Percentiles rank a stretch among this genome's conserved stretches.
Conservation (phyloP, 1,140 invertebrate genomes). For the Lerema accius region DNA sequence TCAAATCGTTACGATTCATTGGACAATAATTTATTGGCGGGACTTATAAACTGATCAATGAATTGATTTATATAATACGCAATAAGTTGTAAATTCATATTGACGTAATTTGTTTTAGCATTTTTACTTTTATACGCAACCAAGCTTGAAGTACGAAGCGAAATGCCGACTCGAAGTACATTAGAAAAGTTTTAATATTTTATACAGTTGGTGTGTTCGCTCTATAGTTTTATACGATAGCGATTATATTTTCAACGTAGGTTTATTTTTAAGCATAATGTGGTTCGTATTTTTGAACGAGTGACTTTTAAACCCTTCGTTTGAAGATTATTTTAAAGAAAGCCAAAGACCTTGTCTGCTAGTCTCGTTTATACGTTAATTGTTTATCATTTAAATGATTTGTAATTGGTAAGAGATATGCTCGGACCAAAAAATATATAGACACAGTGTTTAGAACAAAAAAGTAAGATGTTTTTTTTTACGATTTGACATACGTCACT, state of each 20-base stretch:
- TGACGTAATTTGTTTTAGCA: conserved; percentile 29
- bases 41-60: conserved; percentile 4
- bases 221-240: conserved; percentile 24
- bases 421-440: too few relatives aligned
- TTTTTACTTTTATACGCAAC: conserved; percentile 48
- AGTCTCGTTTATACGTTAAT: conserved; percentile 69
- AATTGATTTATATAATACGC: conserved; percentile 18
- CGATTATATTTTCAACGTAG: conserved; percentile 10
- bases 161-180: conserved; percentile 42
- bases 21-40: too few relatives aligned
- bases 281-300: not conserved
- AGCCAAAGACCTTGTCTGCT: conserved; percentile 74
- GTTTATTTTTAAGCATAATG: conserved; percentile 24
- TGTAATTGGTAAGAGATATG: conserved; percentile 41
- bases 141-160: conserved; percentile 33
- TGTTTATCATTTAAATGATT: conserved; percentile 64
- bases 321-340: conserved; percentile 36
- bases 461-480: too few relatives aligned
- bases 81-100: conserved; percentile 19
- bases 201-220: conserved; percentile 10
- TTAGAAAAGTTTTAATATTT: conserved; percentile 23
- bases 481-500: too few relatives aligned
- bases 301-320: conserved; percentile 2
- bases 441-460: too few relatives aligned
- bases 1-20: too few relatives aligned